These are phyloP conservation scores for Drosophila sechellia DNA, from an alignment of 1,140 invertebrate genomes.

Conservation along the genomic window DNA sequence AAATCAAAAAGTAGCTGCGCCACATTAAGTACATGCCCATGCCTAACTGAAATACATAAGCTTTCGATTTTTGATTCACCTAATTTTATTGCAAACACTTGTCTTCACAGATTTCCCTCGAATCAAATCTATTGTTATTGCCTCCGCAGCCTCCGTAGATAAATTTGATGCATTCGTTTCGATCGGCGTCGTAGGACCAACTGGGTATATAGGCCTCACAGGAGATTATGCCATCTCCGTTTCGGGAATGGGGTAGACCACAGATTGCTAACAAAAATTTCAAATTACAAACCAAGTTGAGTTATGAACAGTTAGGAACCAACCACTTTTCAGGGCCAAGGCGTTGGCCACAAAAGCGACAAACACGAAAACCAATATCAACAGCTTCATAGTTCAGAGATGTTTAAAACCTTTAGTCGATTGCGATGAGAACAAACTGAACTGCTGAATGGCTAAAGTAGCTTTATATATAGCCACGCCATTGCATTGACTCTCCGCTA, in stretches of 20 bases:
- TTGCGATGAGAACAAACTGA: slow-evolving; percentile 12
- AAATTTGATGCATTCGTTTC: slow-evolving; percentile 91
- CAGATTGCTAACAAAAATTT: slow-evolving; percentile 17
- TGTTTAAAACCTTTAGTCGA: slow-evolving; percentile 1
- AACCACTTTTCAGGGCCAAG: slow-evolving; percentile 46
- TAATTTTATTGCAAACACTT: slow-evolving; percentile 40
- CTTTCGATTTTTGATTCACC: neutral
- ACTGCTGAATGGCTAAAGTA: neutral
- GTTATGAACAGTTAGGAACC: neutral
- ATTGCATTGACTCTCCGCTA: slow-evolving; percentile 5
- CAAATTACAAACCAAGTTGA: neutral
- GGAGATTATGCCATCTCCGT: slow-evolving; percentile 30
- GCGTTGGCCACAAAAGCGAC: slow-evolving; percentile 16
- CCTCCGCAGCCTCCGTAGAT: slow-evolving; percentile 93
- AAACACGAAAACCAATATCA: slow-evolving; percentile 26
- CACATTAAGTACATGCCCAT: too few relatives aligned
- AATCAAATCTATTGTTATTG: slow-evolving; percentile 92
- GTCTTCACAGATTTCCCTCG: slow-evolving; percentile 36
- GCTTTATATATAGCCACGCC: slow-evolving; percentile 5
- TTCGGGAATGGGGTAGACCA: slow-evolving; percentile 25
- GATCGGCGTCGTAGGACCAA: slow-evolving; percentile 87
- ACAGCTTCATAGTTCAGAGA: slow-evolving; percentile 42
- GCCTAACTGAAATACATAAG: neutral
- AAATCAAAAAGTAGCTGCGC: too few relatives aligned
- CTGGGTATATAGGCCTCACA: slow-evolving; percentile 49